phyloP scores from a whole-genome alignment of 2,888 invertebrate genomes.

The Panzeria rudis region DNA sequence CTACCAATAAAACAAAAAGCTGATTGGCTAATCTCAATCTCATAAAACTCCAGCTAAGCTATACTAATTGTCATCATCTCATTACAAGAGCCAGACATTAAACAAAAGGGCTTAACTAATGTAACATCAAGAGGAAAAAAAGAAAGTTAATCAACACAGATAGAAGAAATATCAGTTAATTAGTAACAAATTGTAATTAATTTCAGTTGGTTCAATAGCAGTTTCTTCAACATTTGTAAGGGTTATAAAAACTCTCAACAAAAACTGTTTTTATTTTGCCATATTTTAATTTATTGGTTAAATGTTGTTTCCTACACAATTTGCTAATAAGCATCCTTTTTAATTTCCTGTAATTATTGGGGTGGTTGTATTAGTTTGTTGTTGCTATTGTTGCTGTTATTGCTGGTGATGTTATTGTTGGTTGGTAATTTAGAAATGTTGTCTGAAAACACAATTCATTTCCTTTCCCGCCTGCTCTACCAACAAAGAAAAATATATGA shows the following conservation, averaged over 20 bases:
- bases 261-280: not conserved
- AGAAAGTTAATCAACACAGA: not conserved
- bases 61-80: not conserved
- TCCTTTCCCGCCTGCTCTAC: not conserved
- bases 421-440: conserved; percentile 11
- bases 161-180: conserved; percentile 24
- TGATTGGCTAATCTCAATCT: not conserved
- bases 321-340: conserved; percentile 66
- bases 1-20: too few relatives aligned
- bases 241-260: not conserved
- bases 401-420: not conserved
- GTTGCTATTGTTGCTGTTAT: not conserved
- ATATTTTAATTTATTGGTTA: conserved; percentile 43
- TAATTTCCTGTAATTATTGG: conserved; percentile 54
- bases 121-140: not conserved
- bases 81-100: not conserved
- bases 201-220: not conserved
- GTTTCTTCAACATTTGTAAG: not conserved
- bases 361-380: not conserved
- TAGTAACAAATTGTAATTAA: conserved; percentile 28
- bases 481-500: not conserved
- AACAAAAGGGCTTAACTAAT: conserved; percentile 11
- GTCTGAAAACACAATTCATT: not conserved
- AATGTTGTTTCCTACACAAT: conserved; percentile 47
- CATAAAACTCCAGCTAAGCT: not conserved